phyloP scores from a whole-genome alignment of 2,888 invertebrate genomes.

The Ceraclea dissimilis region DNA sequence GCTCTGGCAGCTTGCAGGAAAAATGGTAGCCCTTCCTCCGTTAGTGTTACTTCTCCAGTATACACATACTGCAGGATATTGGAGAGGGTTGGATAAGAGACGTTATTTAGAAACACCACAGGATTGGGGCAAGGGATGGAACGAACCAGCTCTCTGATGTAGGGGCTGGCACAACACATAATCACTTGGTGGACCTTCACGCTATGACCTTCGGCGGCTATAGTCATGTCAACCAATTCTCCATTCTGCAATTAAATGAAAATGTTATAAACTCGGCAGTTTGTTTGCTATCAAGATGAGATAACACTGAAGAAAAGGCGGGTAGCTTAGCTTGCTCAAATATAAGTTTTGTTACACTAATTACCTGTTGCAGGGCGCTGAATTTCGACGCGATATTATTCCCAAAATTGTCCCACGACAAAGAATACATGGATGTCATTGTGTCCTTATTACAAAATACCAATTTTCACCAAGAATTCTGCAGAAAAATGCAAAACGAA shows the following conservation, averaged over 20 bases:
- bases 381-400: constrained; percentile 40
- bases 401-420: constrained; percentile 42
- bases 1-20: constrained; percentile 36
- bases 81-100: constrained; percentile 32
- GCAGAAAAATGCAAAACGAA: too few relatives aligned
- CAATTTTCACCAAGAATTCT: too few relatives aligned
- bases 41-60: constrained; percentile 38
- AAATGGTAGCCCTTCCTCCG: constrained; percentile 28
- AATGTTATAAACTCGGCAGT: neutral
- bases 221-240: constrained; percentile 44
- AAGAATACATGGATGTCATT: constrained; percentile 39
- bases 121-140: constrained; percentile 35
- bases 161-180: constrained; percentile 39
- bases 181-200: constrained; percentile 40
- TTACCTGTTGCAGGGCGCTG: constrained; percentile 42
- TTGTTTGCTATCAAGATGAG: neutral
- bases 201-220: constrained; percentile 29
- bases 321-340: neutral
- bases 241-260: constrained; percentile 31
- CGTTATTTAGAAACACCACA: constrained; percentile 37
- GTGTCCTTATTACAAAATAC: too few relatives aligned
- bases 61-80: constrained; percentile 40
- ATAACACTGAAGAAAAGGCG: neutral
- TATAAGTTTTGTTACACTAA: neutral
- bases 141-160: constrained; percentile 35